Evolutionary conservation across 2,113 vertebrate genomes (phyloP).

Genomic region (Scomber scombrus): DNA sequence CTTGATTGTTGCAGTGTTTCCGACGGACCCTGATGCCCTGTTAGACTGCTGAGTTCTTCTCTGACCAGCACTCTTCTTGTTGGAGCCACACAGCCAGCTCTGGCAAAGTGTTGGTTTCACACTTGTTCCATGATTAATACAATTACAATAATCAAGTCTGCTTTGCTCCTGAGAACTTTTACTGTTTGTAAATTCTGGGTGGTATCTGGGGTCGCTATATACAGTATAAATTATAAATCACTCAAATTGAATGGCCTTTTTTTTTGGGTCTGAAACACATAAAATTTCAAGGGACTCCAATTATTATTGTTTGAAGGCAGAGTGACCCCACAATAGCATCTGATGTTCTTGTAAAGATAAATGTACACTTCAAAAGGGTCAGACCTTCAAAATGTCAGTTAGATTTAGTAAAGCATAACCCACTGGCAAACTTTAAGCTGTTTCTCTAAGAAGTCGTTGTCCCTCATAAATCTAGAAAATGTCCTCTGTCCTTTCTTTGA

Average conservation of each 20-base stretch:
- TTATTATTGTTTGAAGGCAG: slow-evolving; percentile 17
- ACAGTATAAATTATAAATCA: not conserved
- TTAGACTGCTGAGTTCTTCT: slow-evolving; percentile 6
- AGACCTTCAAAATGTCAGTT: slow-evolving; percentile 73
- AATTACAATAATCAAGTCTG: not conserved
- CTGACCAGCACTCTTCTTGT: not conserved
- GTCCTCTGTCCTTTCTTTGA: slow-evolving; percentile 51
- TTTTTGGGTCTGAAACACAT: slow-evolving; percentile 3
- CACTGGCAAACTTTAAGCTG: slow-evolving; percentile 57
- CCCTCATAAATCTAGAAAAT: slow-evolving; percentile 62
- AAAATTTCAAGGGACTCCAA: not conserved
- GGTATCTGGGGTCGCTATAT: not conserved
- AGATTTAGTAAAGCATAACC: slow-evolving; percentile 66
- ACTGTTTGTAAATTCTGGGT: not conserved
- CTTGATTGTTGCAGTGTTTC: slow-evolving; percentile 9
- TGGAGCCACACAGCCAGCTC: not conserved
- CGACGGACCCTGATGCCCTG: not conserved
- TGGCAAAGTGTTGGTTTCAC: not conserved
- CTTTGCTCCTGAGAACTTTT: not conserved
- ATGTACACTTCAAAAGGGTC: slow-evolving; percentile 60
- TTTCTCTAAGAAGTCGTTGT: slow-evolving; percentile 52
- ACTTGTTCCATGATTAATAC: not conserved
- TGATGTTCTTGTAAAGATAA: slow-evolving; percentile 58
- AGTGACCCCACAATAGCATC: not conserved
- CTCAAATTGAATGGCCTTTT: not conserved